Base-by-base conservation (phyloP, 2,113 vertebrate species). In the Scomber japonicus region DNA sequence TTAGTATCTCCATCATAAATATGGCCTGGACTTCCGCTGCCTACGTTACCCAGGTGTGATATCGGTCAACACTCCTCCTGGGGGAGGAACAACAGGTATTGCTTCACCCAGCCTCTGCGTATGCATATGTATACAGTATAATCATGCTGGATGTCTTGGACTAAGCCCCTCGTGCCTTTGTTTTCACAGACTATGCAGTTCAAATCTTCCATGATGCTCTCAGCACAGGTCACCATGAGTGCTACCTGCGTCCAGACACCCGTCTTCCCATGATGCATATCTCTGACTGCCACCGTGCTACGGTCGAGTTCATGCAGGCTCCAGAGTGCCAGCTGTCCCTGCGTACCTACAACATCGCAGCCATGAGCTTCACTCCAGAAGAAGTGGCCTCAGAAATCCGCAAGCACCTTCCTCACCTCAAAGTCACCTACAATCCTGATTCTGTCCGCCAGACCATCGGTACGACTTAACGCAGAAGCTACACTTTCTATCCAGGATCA, bases 211-310 rank as follows among this genome's bases (percentile, higher is more conserved):
- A 95, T 1, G 94, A 95, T 45, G 94, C 95, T 61, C 84, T 95
- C 77, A 94, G 88, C 82, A 94, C 89, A 40, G 93, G 94, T 50
- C 92, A 92, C 70, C 93, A 95, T 11, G 94, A 95, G 87, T 95
- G 95, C 80, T 95, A 95, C 87, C 71, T 96, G 70, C 92, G 93
- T 27, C 71, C 94, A 0, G 90, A 95, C 84, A 95, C 95, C 3
- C 94, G 94, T 31, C 94, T 96, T 80, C 95, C 94, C 82, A 96
- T 96, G 94, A 96, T 96, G 95, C 95, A 95, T 62, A 93, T 96
- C 71, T 89, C 89, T 11, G 95, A 95, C 84, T 95, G 94, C 83
- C 94, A 95, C 70, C 92, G 94, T 30, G 95, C 95, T 66, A 96
- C 95, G 0, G 49, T 95, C 13, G 93, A 96, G 89, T 95, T 94